Evolutionary conservation across 2,888 invertebrate species (phyloP).

Genomic region (Cyclophora albipunctata): DNA sequence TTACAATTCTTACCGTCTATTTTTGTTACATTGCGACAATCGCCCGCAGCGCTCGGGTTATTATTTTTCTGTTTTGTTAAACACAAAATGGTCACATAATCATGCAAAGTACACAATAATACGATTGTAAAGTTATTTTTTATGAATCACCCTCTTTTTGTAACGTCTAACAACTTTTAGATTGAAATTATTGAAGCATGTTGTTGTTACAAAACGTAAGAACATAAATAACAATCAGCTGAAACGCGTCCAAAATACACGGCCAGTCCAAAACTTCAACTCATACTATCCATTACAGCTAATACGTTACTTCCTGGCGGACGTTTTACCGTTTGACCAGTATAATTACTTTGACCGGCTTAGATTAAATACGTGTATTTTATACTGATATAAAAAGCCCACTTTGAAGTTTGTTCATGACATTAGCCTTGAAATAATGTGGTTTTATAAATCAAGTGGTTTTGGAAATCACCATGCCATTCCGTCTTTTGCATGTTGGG

Average conservation of each 20-base stretch:
- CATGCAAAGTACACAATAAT: background rate
- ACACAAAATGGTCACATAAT: constrained; percentile 1
- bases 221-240: constrained; percentile 14
- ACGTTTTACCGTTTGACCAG: constrained; percentile 5
- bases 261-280: constrained; percentile 18
- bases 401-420: constrained; percentile 25
- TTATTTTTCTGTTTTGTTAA: constrained; percentile 3
- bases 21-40: constrained; percentile 10
- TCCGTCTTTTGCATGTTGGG: constrained; percentile 16
- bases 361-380: constrained; percentile 4
- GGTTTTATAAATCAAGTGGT: constrained; percentile 33
- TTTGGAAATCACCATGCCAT: constrained; percentile 27
- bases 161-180: too few species aligned
- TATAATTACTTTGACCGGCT: constrained; percentile 8
- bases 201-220: background rate
- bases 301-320: constrained; percentile 17
- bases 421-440: constrained; percentile 21
- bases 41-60: constrained; percentile 1
- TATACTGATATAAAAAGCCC: constrained; percentile 7
- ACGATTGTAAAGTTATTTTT: background rate
- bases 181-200: too few species aligned
- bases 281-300: constrained; percentile 21
- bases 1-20: constrained; percentile 11
- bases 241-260: constrained; percentile 3
- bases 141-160: too few species aligned